Evolutionary conservation across 1,140 invertebrate genomes (phyloP).

Genomic region (Drosophila insularis): DNA sequence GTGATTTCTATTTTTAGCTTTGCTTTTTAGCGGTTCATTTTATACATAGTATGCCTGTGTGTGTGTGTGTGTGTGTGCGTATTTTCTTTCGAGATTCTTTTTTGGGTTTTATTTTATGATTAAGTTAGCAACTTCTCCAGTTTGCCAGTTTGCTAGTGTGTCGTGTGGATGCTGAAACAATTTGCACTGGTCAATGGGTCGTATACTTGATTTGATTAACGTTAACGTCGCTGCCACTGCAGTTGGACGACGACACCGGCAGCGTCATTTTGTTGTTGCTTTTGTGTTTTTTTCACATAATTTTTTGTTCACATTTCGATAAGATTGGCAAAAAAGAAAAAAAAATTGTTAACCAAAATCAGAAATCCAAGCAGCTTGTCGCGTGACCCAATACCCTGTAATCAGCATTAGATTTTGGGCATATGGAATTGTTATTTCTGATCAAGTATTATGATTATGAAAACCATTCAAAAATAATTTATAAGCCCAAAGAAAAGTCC

Average conservation of each 20-base stretch:
- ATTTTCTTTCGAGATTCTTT: constrained; percentile 34
- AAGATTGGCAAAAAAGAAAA: constrained; percentile 56
- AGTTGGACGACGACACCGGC: constrained; percentile 1
- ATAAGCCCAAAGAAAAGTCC: too few relatives aligned
- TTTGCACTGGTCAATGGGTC: constrained; percentile 45
- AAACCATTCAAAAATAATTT: too few relatives aligned
- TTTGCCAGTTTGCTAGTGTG: constrained; percentile 11
- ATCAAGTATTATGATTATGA: too few relatives aligned
- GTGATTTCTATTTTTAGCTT: constrained; percentile 50
- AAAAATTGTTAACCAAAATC: constrained; percentile 39
- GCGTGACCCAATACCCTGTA: constrained; percentile 46
- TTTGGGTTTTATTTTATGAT: constrained; percentile 59
- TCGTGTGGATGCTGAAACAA: constrained; percentile 27
- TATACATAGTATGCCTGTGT: too few relatives aligned
- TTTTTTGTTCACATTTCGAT: constrained; percentile 29
- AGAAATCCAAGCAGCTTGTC: constrained; percentile 49
- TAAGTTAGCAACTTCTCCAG: constrained; percentile 60
- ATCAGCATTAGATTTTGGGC: neutral
- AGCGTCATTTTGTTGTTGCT: neutral
- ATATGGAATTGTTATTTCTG: neutral
- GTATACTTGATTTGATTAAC: constrained; percentile 63
- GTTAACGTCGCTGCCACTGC: constrained; percentile 20
- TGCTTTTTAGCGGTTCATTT: constrained; percentile 54
- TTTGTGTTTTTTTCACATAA: neutral
- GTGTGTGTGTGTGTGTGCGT: neutral